Conservation (phyloP, 2,113 vertebrate species). For the Paraplagusia blochii region DNA sequence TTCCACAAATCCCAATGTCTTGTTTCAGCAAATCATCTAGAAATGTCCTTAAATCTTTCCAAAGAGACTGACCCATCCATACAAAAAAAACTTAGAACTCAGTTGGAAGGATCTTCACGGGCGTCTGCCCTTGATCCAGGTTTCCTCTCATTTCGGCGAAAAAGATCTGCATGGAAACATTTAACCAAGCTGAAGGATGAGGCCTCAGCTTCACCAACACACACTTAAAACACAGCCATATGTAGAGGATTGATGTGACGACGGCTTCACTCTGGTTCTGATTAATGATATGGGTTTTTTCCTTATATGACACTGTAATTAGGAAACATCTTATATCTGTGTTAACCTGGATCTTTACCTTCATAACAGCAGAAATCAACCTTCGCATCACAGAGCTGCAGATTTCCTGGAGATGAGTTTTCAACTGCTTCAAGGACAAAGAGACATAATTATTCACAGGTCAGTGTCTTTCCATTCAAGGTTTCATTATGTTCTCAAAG, state of each 20-base stretch:
- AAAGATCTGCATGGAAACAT: conserved; percentile 53
- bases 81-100: conserved; percentile 6
- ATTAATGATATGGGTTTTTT: conserved; percentile 47
- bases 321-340: conserved; percentile 41
- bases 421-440: conserved; percentile 24
- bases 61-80: neutral
- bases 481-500: conserved; percentile 12
- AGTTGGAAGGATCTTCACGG: conserved; percentile 4
- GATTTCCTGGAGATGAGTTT: conserved; percentile 7
- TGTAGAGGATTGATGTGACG: conserved; percentile 47
- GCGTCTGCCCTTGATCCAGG: conserved; percentile 42
- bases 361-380: conserved; percentile 36
- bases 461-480: conserved; percentile 9
- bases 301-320: conserved; percentile 35
- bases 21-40: conserved; percentile 9
- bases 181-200: conserved; percentile 52
- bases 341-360: conserved; percentile 50
- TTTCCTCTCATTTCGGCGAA: conserved; percentile 28
- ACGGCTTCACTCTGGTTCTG: conserved; percentile 29
- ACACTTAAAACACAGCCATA: conserved; percentile 59
- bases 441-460: neutral
- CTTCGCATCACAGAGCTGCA: neutral
- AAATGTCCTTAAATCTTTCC: neutral
- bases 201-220: conserved; percentile 53
- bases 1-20: too few relatives aligned